These are phyloP conservation scores for Mechanitis mazaeus DNA, from an alignment of 2,888 invertebrate species.

Conservation along the genomic window DNA sequence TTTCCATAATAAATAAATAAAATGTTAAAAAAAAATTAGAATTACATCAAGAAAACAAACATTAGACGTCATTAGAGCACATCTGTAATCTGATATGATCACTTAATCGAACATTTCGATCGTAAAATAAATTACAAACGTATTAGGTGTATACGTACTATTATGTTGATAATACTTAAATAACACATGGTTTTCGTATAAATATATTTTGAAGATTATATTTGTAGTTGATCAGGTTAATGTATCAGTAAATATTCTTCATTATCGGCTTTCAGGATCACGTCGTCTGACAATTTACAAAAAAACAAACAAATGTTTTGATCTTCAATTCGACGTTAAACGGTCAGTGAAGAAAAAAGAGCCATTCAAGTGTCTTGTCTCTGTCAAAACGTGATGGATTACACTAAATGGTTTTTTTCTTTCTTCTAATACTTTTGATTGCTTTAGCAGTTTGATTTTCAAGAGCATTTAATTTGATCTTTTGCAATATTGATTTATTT, in stretches of 20 bases:
- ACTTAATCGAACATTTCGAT: neutral
- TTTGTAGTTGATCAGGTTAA: too few species aligned
- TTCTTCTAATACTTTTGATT: too few species aligned
- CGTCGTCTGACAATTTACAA: too few species aligned
- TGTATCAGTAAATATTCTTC: too few species aligned
- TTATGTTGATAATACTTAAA: too few species aligned
- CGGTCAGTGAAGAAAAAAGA: constrained; percentile 1
- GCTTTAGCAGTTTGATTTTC: too few species aligned
- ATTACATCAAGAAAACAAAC: neutral
- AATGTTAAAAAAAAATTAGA: neutral
- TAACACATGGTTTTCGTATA: too few species aligned
- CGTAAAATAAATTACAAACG: neutral
- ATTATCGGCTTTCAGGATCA: too few species aligned
- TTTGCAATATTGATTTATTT: too few species aligned
- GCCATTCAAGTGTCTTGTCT: neutral
- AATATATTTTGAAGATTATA: too few species aligned
- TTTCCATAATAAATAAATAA: too few species aligned
- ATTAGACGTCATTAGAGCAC: neutral
- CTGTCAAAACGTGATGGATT: constrained; percentile 2
- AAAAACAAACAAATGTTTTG: neutral
- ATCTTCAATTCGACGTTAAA: neutral
- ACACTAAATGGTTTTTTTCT: neutral
- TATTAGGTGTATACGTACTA: neutral
- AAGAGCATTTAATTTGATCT: too few species aligned
- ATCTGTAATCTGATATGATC: constrained; percentile 4